A percentile compares a stretch with the other conserved stretches of the same genome.
Conservation (phyloP, 2,797 vertebrate species). For the Echiichthys vipera region DNA sequence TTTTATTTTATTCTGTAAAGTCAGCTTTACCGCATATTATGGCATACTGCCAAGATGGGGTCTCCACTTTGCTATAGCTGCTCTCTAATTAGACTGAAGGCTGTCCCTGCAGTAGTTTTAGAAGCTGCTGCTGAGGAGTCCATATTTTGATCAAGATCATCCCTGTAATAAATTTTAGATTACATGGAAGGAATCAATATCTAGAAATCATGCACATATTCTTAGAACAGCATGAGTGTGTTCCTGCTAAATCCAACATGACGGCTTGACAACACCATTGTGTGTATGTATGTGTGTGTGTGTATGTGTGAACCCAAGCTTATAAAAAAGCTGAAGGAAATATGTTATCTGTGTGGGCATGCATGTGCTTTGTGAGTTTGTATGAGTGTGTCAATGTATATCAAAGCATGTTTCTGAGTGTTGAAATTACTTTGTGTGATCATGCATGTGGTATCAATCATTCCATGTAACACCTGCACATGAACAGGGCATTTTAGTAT, state of each 20-base stretch:
- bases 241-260: constrained; percentile 36
- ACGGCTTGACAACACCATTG: not conserved
- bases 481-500: too few relatives aligned
- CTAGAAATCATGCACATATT: constrained; percentile 29
- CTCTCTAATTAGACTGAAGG: constrained; percentile 47
- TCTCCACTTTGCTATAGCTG: constrained; percentile 6
- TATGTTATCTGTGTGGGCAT: not conserved
- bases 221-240: constrained; percentile 23
- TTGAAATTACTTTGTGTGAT: not conserved
- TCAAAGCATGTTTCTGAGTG: not conserved
- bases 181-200: constrained; percentile 53
- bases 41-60: constrained; percentile 14
- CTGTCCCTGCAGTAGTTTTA: constrained; percentile 40
- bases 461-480: not conserved
- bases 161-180: constrained; percentile 57
- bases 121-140: constrained; percentile 35
- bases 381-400: not conserved
- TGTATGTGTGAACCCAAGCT: not conserved
- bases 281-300: not conserved
- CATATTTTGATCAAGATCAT: constrained; percentile 64
- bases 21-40: constrained; percentile 14
- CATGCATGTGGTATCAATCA: not conserved
- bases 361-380: not conserved
- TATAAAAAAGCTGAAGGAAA: not conserved
- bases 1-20: not conserved